Base-by-base conservation (phyloP, 2,888 invertebrate species). In the Odontomyia ornata region DNA sequence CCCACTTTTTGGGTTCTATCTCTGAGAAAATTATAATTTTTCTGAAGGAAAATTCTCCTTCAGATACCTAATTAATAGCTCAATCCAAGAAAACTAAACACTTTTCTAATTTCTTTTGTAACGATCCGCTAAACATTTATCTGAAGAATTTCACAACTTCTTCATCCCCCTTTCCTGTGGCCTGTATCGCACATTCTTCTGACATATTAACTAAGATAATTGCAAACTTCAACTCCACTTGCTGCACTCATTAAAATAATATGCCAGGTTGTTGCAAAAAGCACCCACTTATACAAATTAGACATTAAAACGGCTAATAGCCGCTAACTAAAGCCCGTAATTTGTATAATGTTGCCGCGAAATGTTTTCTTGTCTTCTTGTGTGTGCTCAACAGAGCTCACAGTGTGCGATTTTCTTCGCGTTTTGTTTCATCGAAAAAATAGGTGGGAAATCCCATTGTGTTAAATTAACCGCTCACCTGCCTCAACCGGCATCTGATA, bases 211-310 rank as follows among this genome's bases (percentile, higher is more conserved):
- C 13, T 4, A 25, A 11, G 36, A n/a, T 65, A 69, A 69, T 69
- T 69, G n/a, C 47, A 23, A 69, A 69, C 43, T 47, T 27, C n/a
- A 36, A 11, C 18, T 25, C 47, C 9, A 47, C 47, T 23, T 18
- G 36, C 43, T 69, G 47, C 7, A 69, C 69, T 25, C 69, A 47
- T 69, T 69, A 69, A 46, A 23, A 47, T 69, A 69, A 69, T 69
- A 46, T 21, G 30, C 21, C 13, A 25, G 43, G 21, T 69, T 46
- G 46, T 69, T 69, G 23, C 69, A 11, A 25, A 23, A 46, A 67
- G 25, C 25, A 60, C 69, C 47, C 47, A 46, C 69, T 69, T 69
- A 69, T 25, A 69, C 69, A 69, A 69, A 69, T 69, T 69, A 69
- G 69, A 69, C 69, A 69, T 69, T 46, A 69, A 69, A 25, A 47